phyloP scores from a whole-genome alignment of 2,888 invertebrate genomes.

The Dynastes tityus region DNA sequence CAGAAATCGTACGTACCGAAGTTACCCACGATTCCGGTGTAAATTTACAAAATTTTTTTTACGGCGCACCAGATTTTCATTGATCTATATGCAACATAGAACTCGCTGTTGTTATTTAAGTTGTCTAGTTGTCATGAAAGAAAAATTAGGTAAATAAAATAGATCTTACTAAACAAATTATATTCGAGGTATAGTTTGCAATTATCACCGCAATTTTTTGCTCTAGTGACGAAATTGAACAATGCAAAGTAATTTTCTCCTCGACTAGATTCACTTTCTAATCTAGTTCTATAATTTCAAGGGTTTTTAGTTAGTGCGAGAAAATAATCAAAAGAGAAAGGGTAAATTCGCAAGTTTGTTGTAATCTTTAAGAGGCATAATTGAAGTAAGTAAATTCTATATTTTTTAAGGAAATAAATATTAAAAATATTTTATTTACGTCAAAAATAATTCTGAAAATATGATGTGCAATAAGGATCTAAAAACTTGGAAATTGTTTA shows the following conservation, averaged over 20 bases:
- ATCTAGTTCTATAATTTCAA: background rate
- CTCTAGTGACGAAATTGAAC: constrained; percentile 11
- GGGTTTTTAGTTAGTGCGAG: background rate
- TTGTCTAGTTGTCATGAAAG: background rate
- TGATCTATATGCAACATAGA: too few relatives aligned
- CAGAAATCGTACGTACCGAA: too few relatives aligned
- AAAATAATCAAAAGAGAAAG: constrained; percentile 1
- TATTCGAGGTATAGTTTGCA: background rate
- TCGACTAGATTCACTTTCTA: background rate
- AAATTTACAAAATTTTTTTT: too few relatives aligned
- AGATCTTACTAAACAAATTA: background rate
- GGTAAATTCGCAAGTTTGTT: background rate
- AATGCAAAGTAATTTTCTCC: background rate
- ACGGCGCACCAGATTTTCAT: too few relatives aligned
- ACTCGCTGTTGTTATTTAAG: background rate
- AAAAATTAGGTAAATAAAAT: too few relatives aligned
- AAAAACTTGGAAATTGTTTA: background rate
- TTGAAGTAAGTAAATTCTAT: background rate
- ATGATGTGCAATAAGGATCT: background rate
- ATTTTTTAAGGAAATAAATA: background rate
- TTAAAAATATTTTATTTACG: background rate
- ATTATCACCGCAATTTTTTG: constrained; percentile 13
- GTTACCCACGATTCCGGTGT: too few relatives aligned
- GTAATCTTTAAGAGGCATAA: background rate
- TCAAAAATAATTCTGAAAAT: background rate